Evolutionary conservation across 2,113 vertebrate species (phyloP), one percentile per base, ranked within the genome.

Genomic region (Scophthalmus maximus): DNA sequence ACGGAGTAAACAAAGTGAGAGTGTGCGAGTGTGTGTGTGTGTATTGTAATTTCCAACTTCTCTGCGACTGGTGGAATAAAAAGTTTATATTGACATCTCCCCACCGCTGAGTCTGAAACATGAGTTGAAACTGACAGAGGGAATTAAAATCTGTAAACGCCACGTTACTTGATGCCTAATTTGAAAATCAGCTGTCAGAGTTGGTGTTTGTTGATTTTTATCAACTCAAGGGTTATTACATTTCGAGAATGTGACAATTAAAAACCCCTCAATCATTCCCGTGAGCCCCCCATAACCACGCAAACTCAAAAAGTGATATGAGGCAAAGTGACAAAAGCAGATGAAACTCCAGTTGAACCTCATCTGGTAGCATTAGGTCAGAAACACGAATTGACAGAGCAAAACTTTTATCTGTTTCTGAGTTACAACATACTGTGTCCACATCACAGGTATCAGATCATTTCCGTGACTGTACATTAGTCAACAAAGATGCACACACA

Each of bases 121-220:
- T 85, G 90, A 88, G 74, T 92, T 93, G 89, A 81, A 92, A 91
- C 87, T 91, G 91, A 93, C 91, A 93, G 88, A 87, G 78, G 70
- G 90, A 93, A 93, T 93, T 93, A 89, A 92, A 93, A 93, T 92
- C 88, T 84, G 86, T 81, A 90, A 92, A 90, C 74, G 82, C 70
- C 81, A 27, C 84, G 53, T 86, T 73, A 76, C 82, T 85, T 85
- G 77, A 89, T 88, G 85, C 79, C 86, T 88, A 84, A 87, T 91
- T 86, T 91, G 88, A 86, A 89, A 92, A 91, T 92, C 86, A 83
- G 81, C 82, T 83, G 88, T 94, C 89, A 90, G 77, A 88, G 82
- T 58, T 80, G 74, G 82, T 90, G 89, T 93, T 93, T 91, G 91
- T 92, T 91, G 93, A 93, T 92, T 94, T 93, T 93, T 92, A 93